phyloP scores from a whole-genome alignment of 2,113 vertebrate species.

The Meleagris gallopavo region DNA sequence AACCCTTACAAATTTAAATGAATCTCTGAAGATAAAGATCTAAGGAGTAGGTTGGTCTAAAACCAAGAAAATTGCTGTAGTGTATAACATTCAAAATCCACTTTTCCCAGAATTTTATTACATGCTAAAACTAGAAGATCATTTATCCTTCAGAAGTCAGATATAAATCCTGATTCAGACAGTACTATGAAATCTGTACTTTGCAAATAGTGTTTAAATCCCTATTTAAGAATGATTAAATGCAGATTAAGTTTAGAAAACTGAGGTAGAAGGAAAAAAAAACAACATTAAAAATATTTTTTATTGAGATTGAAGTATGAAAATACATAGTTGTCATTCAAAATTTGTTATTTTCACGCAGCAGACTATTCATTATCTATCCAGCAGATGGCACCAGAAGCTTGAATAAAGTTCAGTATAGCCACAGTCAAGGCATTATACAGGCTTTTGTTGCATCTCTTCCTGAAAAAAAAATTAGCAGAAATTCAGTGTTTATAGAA shows the following conservation, averaged over 20 bases:
- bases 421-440: background rate
- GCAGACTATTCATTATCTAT: accelerated
- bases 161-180: background rate
- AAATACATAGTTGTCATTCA: accelerated
- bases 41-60: background rate
- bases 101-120: background rate
- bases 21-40: background rate
- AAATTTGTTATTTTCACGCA: background rate
- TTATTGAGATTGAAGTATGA: background rate
- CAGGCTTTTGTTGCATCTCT: background rate
- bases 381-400: slow-evolving; percentile 59
- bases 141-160: background rate
- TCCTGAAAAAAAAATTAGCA: background rate
- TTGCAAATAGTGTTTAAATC: background rate
- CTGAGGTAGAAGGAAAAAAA: accelerated
- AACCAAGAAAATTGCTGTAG: background rate
- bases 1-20: background rate
- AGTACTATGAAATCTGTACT: background rate
- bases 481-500: background rate
- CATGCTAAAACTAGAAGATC: accelerated
- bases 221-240: accelerated
- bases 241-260: background rate
- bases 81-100: background rate
- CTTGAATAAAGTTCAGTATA: background rate
- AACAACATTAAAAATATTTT: background rate